Evolutionary conservation across 2,113 vertebrate species (phyloP), one percentile per base, ranked within the genome.

Genomic region (Oreochromis aureus): DNA sequence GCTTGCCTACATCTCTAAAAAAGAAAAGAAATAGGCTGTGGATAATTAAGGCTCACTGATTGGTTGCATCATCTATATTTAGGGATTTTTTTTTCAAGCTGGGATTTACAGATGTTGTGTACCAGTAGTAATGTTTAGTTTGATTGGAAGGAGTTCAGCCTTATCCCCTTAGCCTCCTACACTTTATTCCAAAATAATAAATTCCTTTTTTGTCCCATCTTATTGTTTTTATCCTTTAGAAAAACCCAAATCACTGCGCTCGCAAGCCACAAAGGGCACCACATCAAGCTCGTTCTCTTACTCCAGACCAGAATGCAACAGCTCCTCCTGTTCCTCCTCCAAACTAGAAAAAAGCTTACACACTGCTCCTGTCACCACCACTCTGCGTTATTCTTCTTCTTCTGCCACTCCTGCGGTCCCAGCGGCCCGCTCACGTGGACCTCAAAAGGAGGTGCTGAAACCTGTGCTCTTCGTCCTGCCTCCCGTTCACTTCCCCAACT

Each of bases 381-480:
- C 44, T 41, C 32, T 19, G 13, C 13, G 7, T 41, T 73, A 86
- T 1, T 2, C 48, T 3, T n/a, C 79, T 61, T 61, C 61, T 66
- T 39, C 66, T 4, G 5, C 54, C 1, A 3, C 78, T n/a, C 71
- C 48, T 0, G 13, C 12, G 8, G 16, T 22, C 39, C 81, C 53
- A 2, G n/a, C 6, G 3, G 82, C 46, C 48, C 82, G 56, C 59
- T 39, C 87, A 1, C 9, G 53, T 2, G 95, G 93, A 88, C 46
- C 83, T 9, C 69, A 16, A 0, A 73, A 66, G 2, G 94, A 96
- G 76, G 87, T 94, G 2, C 10, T 97, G 88, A 97, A 96, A 84
- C 95, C 96, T 0, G 53, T 93, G 3, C 92, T 96, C 36, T 93
- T 98, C 1, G 61, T 95, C 24, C 87, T 98, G 54, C 97, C 97